Evolutionary conservation across 2,888 invertebrate genomes (phyloP), one percentile per base, ranked within the genome.

Genomic region (Parascotia fuliginaria): DNA sequence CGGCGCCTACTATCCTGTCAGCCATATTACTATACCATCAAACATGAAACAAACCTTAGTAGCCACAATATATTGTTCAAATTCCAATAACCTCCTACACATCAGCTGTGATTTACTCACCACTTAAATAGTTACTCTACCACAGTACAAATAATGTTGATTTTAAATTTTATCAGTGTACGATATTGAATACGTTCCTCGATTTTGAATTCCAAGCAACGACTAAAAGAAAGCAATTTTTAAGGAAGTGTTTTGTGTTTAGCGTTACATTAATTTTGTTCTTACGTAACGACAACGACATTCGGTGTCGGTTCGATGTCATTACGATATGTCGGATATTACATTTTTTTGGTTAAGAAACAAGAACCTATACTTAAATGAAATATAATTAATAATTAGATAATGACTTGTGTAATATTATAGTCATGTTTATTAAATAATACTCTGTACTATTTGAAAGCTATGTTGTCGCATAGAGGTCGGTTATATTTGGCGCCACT

Each of bases 1-100:
- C 82, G 91, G 91, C 91, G 91, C 91, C 91, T 88, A 74, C 87
- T 84, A 84, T 87, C 90, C 88, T 90, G 85, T 82, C 82, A 79
- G 77, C 77, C 74, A 78, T 74, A 68, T 70, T 65, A 62, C 55
- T 46, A 45, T n/a, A 28, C 12, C 38, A 27, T 24, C 71, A 75
- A 55, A 22, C 43, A 3, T 75, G 70, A 72, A 60, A 28, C 40
- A 63, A 42, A 73, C 75, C 70, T 55, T 75, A 79, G 3, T 0
- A 0, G 0, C 0, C 0, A 14, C 0, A 0, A 0, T 0, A 39
- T 55, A 80, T 49, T 60, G 67, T 53, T 47, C 41, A 52, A 45
- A 59, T 56, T 81, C 33, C 14, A 41, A 46, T 28, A 48, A 47
- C 24, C 7, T 11, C 22, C 11, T 9, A 12, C 1, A 11, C 36